Evolutionary conservation across 2,888 invertebrate species (phyloP), one percentile per base, ranked within the genome.

Genomic region (Anagyrus pseudococci): DNA sequence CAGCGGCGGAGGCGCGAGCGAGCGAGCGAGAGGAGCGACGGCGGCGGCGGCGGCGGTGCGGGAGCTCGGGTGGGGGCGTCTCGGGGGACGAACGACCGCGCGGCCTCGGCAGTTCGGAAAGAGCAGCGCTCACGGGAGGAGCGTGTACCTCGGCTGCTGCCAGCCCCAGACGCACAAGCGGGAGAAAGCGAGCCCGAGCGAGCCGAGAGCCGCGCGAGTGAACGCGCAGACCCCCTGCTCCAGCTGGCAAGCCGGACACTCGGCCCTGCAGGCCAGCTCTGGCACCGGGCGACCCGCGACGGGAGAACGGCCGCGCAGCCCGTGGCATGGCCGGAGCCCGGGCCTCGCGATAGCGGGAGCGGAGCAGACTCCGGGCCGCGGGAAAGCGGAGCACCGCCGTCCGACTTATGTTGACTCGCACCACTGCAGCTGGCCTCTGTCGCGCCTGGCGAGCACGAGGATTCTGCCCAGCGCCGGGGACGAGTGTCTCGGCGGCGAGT

Each of bases 61-160:
- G 77, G 73, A 72, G 73, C 75, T 71, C 76, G 78, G 76, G 79
- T 77, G 79, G 71, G 64, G 70, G 69, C 61, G 57, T 61, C 68
- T 41, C 60, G 57, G 54, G 58, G 69, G 67, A 67, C 67, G 69
- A 56, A 44, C 10, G 66, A 65, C 67, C 46, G 67, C 68, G 69
- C 69, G 72, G 73, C 71, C 73, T 69, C 70, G 73, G 70, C 73
- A 79, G 79, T 79, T 78, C 73, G 71, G 73, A 73, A 74, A 73
- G 74, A 73, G 74, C 77, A 73, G 74, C 73, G 74, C 72, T 74
- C 69, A 71, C 72, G 72, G 66, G 71, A 68, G 73, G 74, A 72
- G 71, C 59, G 62, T 64, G 41, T 47, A 41, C 55, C 29, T 47
- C n/a, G 37, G 25, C 37, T 41, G 20, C 19, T 19, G 13, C 23